These are phyloP conservation scores for Cerceris ruficornis DNA, from an alignment of 2,888 invertebrate genomes.

Conservation along the genomic window DNA sequence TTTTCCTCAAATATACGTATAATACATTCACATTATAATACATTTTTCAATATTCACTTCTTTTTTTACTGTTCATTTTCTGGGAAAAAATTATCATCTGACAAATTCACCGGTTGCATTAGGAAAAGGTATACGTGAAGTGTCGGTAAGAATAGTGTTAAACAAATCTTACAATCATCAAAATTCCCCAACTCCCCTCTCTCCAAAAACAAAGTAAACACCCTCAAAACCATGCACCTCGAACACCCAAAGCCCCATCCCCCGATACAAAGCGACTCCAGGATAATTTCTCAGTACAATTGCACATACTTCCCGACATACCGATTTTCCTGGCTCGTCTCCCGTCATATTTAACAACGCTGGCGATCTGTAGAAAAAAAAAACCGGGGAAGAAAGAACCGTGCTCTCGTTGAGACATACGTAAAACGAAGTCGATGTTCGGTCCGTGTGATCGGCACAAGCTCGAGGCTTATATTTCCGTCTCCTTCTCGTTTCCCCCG, in stretches of 20 bases:
- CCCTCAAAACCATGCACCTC: background rate
- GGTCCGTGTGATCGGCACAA: constrained; percentile 48
- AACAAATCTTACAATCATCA: too few species aligned
- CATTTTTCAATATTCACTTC: too few species aligned
- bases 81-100: too few species aligned
- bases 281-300: constrained; percentile 9
- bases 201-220: background rate
- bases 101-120: too few species aligned
- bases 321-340: background rate
- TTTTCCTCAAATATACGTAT: too few species aligned
- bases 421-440: constrained; percentile 33
- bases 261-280: background rate
- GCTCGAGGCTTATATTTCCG: constrained; percentile 39
- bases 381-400: background rate
- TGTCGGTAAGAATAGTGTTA: too few species aligned
- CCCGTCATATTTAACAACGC: constrained; percentile 4
- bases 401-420: background rate
- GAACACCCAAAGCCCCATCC: background rate
- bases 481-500: constrained; percentile 4
- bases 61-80: too few species aligned
- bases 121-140: too few species aligned
- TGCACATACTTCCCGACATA: background rate
- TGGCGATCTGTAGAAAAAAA: background rate
- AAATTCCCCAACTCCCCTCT: background rate
- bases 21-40: too few species aligned